Base-by-base conservation (phyloP, 2,888 invertebrate species). In the Caenorhabditis becei region DNA sequence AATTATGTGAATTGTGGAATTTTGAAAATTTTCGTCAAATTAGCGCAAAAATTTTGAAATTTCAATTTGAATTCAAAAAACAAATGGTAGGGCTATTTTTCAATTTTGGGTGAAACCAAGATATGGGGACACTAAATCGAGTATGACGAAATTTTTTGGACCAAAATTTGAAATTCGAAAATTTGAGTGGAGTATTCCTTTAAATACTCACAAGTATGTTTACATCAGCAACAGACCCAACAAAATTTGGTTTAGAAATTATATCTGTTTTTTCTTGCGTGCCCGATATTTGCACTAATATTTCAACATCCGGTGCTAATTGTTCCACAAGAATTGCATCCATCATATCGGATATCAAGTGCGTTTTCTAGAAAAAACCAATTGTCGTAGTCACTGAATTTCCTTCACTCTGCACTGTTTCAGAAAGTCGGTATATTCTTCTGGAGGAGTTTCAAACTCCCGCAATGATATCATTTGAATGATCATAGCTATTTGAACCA, bases 391-490 rank as follows among this genome's bases (percentile, higher is more conserved):
- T 28, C 18, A 2, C 14, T 7, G 32, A 41, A 41, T 41, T 2
- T 16, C 32, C n/a, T n/a, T n/a, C n/a, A 79, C 69, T 26, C 74
- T 56, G 37, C 80, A 80, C 24, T 80, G 80, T 2, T 24, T 61
- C 49, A 80, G 51, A 56, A 82, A 74, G 28, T 78, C 80, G 26
- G 26, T 47, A 37, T 80, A 93, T 91, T 94, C 94, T 0, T 93
- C 92, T 89, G 95, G 95, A 47, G 95, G 94, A 88, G 94, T 94
- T 90, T 96, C 96, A 92, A 95, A 95, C 90, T 95, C 95, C 75
- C 95, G 94, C 59, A 97, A 93, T 2, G 96, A 96, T 72, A 97
- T 93, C 92, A 95, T 95, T 93, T 97, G 97, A 62, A 83, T 63
- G n/a, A 65, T 95, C 92, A 96, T 96, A 0, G 96, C 97, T 75